These are phyloP conservation scores for Styela clava DNA, from an alignment of 23 tunicate species.

Conservation along the genomic window DNA sequence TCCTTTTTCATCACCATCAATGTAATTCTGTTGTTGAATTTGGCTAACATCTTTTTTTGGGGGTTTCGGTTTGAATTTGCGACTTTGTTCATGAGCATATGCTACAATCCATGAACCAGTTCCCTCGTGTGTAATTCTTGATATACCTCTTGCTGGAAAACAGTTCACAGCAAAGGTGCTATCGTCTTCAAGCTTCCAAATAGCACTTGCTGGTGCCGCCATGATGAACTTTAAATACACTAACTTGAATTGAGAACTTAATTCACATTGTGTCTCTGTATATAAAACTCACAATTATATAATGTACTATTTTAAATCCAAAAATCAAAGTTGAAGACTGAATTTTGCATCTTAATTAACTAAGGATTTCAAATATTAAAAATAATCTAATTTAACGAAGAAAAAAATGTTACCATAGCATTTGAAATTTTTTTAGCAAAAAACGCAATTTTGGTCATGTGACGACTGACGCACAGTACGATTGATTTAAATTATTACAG, in stretches of 20 bases:
- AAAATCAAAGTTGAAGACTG: too few species aligned
- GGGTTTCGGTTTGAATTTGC: slow-evolving; percentile 55
- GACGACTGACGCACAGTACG: too few species aligned
- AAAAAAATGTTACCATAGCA: too few species aligned
- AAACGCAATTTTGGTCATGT: too few species aligned
- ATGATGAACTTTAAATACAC: slow-evolving; percentile 14
- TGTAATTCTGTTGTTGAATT: background rate
- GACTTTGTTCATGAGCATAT: slow-evolving; percentile 76
- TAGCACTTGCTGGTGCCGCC: slow-evolving; percentile 46
- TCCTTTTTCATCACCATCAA: background rate
- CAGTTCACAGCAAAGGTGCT: slow-evolving; percentile 55
- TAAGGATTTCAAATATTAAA: too few species aligned
- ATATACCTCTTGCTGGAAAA: slow-evolving; percentile 84
- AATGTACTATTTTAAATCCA: too few species aligned
- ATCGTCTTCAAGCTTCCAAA: slow-evolving; percentile 79
- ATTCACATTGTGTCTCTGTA: background rate
- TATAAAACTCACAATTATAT: too few species aligned
- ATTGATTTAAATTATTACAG: too few species aligned
- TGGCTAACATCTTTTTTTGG: background rate
- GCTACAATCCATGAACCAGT: slow-evolving; percentile 95
- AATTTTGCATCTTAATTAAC: too few species aligned
- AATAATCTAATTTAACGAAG: too few species aligned
- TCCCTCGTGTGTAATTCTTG: slow-evolving; percentile 69
- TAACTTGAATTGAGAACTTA: background rate
- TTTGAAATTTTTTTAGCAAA: too few species aligned